These are phyloP conservation scores for Myioborus miniatus DNA, from an alignment of 2,797 vertebrate species.

Conservation along the genomic window DNA sequence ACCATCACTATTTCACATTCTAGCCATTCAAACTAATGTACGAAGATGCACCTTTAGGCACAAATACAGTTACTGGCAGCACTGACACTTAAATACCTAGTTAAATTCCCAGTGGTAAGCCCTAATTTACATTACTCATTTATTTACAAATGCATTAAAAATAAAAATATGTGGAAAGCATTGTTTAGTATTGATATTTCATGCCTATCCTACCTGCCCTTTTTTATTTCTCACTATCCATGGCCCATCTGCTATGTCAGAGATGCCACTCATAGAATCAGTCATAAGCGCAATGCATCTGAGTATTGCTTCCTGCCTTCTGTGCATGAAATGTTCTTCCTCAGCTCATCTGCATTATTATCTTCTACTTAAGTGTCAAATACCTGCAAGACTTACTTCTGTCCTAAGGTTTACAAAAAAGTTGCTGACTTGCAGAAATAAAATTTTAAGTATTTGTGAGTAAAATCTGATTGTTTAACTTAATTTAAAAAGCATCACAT, in stretches of 20 bases:
- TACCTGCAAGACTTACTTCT: background rate
- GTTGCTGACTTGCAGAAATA: background rate
- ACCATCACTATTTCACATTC: background rate
- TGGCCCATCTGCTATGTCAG: background rate
- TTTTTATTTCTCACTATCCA: background rate
- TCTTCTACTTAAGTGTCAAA: background rate
- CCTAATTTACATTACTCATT: background rate
- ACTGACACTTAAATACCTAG: background rate
- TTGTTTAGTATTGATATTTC: background rate
- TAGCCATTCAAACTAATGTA: background rate
- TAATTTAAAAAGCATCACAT: background rate
- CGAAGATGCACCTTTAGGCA: background rate
- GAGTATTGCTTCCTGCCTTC: background rate
- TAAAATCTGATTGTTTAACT: background rate
- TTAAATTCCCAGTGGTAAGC: background rate
- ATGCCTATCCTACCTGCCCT: background rate
- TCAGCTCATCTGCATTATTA: background rate
- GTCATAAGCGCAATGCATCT: background rate
- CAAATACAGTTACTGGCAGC: background rate
- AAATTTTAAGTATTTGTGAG: background rate
- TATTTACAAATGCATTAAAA: slow-evolving; percentile 1
- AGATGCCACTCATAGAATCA: background rate
- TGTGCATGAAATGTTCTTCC: background rate
- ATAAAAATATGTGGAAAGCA: background rate
- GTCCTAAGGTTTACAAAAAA: background rate